These are phyloP conservation scores for Trichopoda pennipes DNA, from an alignment of 2,888 invertebrate species.

Conservation along the genomic window DNA sequence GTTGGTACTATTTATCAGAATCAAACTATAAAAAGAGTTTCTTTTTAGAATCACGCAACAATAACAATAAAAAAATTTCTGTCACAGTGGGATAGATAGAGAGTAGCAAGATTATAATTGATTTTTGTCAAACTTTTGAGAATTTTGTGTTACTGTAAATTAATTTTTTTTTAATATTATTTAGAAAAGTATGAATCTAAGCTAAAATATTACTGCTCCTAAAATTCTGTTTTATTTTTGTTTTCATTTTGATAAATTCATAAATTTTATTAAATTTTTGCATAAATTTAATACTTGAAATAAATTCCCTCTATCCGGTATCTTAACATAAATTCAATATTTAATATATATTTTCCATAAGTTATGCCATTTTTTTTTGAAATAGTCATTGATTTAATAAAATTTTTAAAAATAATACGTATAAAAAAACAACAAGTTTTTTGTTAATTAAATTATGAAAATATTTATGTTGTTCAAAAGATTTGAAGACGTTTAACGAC, in stretches of 20 bases:
- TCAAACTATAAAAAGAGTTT: no score
- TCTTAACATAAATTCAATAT: not conserved
- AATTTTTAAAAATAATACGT: no score
- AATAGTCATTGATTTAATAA: constrained; percentile 60
- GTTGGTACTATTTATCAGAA: no score
- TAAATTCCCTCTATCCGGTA: not conserved
- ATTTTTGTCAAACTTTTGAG: no score
- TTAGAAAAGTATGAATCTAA: no score
- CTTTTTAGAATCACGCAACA: no score
- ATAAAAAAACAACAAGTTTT: not conserved
- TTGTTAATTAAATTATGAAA: not conserved
- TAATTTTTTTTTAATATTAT: no score
- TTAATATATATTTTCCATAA: constrained; percentile 32
- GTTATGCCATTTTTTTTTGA: constrained; percentile 50
- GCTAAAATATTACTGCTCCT: no score
- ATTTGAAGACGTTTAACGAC: constrained; percentile 28
- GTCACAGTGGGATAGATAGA: no score
- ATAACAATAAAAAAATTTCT: no score
- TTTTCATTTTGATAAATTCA: not conserved
- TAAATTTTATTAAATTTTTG: constrained; percentile 18
- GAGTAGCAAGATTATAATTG: no score
- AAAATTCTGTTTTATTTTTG: not conserved
- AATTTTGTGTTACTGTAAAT: no score
- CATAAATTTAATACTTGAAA: constrained; percentile 42
- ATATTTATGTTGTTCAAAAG: not conserved